Evolutionary conservation across 2,888 invertebrate genomes (phyloP), one percentile per base, ranked within the genome.

Genomic region (Polyommatus icarus): DNA sequence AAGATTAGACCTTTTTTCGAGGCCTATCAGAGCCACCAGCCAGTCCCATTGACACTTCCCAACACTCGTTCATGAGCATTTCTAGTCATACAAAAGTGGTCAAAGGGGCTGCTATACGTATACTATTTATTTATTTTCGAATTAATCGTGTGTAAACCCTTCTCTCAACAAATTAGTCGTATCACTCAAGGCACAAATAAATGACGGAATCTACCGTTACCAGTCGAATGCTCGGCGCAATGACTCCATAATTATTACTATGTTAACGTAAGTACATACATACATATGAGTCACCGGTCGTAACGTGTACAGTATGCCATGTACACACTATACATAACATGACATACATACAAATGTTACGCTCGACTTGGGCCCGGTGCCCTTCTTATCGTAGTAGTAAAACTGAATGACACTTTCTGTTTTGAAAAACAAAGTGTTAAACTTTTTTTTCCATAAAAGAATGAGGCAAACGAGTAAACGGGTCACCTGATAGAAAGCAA

Each of bases 201-300:
- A 90, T 89, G 88, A 87, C 86, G 87, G 82, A 85, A 82, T 87
- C 89, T 88, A 92, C 91, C 91, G 91, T 91, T 92, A 91, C 84
- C 79, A 84, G 82, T 86, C 83, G 85, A 85, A 86, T 79, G 84
- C 79, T 24, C 73, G 85, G 84, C 87, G 88, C 89, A 90, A 89
- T 89, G 87, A 87, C 88, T 88, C 85, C 84, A 83, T 85, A n/a
- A n/a, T n/a, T n/a, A 82, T 83, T 77, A 77, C 77, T 77, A 72
- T 32, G 77, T 71, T 77, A 67, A 77, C 40, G 72, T 72, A 24
- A 77, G 57, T 50, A 71, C 36, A 77, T 54, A 77, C 72, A 67
- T 67, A 67, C 67, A 67, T 24, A 54, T 77, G 77, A 77, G 54
- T 77, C 77, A 72, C 57, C 40, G 50, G 32, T 57, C 32, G 54